phyloP scores from a whole-genome alignment of 23 tunicate species.

The Trididemnum miniatum region DNA sequence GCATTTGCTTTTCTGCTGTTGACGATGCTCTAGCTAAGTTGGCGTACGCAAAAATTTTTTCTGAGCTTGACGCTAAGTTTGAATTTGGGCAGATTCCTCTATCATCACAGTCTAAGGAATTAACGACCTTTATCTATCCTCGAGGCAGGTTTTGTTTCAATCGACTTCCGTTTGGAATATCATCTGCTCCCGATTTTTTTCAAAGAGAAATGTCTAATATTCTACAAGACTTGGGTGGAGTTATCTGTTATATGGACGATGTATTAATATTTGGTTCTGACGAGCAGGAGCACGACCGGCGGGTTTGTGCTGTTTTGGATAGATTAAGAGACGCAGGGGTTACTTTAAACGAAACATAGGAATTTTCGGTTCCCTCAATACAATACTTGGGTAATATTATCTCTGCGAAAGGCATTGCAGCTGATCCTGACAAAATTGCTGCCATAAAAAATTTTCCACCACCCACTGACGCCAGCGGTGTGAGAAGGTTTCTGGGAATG shows the following conservation, averaged over 20 bases:
- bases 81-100: not conserved
- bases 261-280: slow-evolving; percentile 3
- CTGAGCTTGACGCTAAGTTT: not conserved
- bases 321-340: slow-evolving; percentile 7
- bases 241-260: slow-evolving; percentile 22
- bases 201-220: not conserved
- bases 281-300: slow-evolving; percentile 15
- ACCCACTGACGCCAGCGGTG: not conserved
- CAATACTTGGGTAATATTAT: slow-evolving; percentile 19
- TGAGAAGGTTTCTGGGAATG: not conserved
- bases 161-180: not conserved
- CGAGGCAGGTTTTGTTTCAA: not conserved
- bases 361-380: not conserved
- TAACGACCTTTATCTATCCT: not conserved
- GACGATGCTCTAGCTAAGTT: not conserved
- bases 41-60: not conserved
- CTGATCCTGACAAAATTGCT: not conserved
- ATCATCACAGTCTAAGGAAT: not conserved
- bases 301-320: not conserved
- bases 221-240: slow-evolving; percentile 14
- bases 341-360: slow-evolving; percentile 32
- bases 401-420: not conserved
- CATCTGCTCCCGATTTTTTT: not conserved
- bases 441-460: not conserved
- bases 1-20: not conserved